Evolutionary conservation across 2,888 invertebrate species (phyloP).

Genomic region (Agrilus biguttatus): DNA sequence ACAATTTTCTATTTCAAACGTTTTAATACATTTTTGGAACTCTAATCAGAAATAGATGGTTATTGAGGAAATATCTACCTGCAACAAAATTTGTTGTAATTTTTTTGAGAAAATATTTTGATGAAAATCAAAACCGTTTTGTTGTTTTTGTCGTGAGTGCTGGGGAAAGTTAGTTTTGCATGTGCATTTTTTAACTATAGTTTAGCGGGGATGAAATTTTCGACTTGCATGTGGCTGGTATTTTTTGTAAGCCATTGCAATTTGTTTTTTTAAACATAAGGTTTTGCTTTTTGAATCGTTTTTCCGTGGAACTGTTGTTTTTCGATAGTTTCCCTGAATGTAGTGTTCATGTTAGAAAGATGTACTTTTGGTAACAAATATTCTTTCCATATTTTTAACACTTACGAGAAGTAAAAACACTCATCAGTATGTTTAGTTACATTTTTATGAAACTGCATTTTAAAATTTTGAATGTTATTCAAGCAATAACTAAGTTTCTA

Average conservation of each 20-base stretch:
- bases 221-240: slow-evolving; percentile 18
- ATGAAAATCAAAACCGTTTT: background rate
- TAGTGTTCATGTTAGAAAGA: background rate
- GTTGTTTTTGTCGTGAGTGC: background rate
- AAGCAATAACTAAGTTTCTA: background rate
- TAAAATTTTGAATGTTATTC: slow-evolving; percentile 2
- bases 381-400: background rate
- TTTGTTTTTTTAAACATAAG: slow-evolving; percentile 13
- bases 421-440: too few relatives aligned
- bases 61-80: background rate
- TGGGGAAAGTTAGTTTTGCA: slow-evolving; percentile 7
- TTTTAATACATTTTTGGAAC: background rate
- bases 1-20: background rate
- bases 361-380: background rate
- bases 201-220: slow-evolving; percentile 9
- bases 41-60: too few relatives aligned
- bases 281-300: slow-evolving; percentile 14
- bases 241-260: slow-evolving; percentile 28
- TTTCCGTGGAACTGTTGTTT: slow-evolving; percentile 14
- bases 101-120: background rate
- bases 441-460: background rate
- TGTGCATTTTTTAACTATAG: slow-evolving; percentile 12
- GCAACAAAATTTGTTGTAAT: background rate
- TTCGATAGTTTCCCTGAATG: slow-evolving; percentile 1
- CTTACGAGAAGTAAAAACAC: too few relatives aligned